Evolutionary conservation across 2,797 vertebrate species (phyloP), one percentile per base, ranked within the genome.

Genomic region (Xerus rutilus): DNA sequence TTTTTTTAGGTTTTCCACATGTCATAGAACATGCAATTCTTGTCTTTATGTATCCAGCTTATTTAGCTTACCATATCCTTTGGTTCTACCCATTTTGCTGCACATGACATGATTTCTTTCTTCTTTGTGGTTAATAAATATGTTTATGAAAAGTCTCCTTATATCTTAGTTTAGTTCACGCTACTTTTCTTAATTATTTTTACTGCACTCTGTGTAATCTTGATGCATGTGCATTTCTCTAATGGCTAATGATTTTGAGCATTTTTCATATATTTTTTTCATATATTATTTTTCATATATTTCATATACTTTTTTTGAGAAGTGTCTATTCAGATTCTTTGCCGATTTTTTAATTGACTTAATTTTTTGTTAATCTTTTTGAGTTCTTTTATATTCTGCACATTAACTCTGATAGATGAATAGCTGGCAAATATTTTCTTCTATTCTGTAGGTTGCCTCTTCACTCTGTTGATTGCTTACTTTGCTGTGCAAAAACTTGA

Each of bases 151-250:
- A 91, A 57, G 45, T 90, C 39, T 86, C 86, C 57, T 21, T 91
- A 9, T 59, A 52, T 94, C 62, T 97, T 57, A 94, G 70, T 97
- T 96, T 79, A 10, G 78, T 92, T 96, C 76, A 76, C 84, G 96
- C 95, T 91, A 77, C 20, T 96, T 96, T 70, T 82, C 43, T 86
- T 85, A 94, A 82, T 96, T 93, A 82, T 96, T 87, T 96, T 96
- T 52, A 25, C 23, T 84, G 8, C 73, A 86, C 9, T 73, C 94
- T 94, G 81, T 39, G 43, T 82, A 91, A 94, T 52, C 25, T 81
- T 84, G 70, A 93, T 90, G 30, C 3, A 25, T 62, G 25, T 62
- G 59, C 23, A 62, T 62, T 62, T 62, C 59, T 54, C 6, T 39
- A 5, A 54, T 78, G 32, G n/a, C 5, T 59, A 25, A 25, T 62